phyloP scores from a whole-genome alignment of 2,888 invertebrate species.

The Conistra vaccinii region DNA sequence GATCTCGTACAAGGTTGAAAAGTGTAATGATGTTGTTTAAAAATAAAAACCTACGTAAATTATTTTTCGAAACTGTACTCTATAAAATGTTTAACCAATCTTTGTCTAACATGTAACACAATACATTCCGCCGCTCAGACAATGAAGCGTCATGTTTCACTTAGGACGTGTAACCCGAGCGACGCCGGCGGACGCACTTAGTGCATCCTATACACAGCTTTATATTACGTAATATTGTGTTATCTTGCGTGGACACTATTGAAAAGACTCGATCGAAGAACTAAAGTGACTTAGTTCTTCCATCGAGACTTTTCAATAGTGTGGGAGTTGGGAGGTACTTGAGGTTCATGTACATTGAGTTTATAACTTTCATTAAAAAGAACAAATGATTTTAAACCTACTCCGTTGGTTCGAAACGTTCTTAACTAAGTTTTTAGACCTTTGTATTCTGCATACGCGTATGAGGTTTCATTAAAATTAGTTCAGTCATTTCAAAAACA shows the following conservation, averaged over 20 bases:
- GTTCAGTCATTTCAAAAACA: too few relatives aligned
- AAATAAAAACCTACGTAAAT: background rate
- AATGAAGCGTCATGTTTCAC: slow-evolving; percentile 28
- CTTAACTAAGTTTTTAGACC: too few relatives aligned
- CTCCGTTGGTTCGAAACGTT: too few relatives aligned
- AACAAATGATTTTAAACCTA: background rate
- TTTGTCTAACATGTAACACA: slow-evolving; percentile 1
- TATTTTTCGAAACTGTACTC: background rate
- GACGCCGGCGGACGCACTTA: slow-evolving; percentile 27
- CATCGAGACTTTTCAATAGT: too few relatives aligned
- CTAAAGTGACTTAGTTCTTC: too few relatives aligned
- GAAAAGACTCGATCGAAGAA: background rate
- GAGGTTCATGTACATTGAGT: background rate
- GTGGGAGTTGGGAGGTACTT: too few relatives aligned
- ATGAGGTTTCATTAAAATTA: too few relatives aligned
- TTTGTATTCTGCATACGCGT: too few relatives aligned
- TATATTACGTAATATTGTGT: background rate
- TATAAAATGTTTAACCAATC: slow-evolving; percentile 2
- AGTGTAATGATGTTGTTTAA: background rate
- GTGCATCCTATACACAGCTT: slow-evolving; percentile 15
- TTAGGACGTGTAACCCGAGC: slow-evolving; percentile 21
- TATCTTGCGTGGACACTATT: background rate
- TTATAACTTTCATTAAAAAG: background rate
- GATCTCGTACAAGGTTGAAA: too few relatives aligned
- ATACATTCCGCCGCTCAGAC: slow-evolving; percentile 4